Percentiles rank a stretch among this genome's conserved stretches.
phyloP scores from a whole-genome alignment of 2,113 vertebrate genomes.

The Hydrolagus affinis region DNA sequence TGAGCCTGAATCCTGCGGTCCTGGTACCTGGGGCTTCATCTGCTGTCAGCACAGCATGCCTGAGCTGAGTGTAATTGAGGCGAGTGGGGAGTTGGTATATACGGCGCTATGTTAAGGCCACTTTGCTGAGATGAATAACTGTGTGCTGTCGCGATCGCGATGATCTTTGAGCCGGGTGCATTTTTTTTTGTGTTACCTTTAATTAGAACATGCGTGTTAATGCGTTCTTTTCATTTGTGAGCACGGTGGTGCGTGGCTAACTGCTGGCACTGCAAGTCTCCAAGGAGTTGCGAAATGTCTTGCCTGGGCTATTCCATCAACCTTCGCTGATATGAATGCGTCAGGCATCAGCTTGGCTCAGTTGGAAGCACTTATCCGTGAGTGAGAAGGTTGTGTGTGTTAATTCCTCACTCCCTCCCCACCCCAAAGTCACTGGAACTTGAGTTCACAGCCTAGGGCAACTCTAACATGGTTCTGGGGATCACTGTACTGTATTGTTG shows the following conservation, averaged over 20 bases:
- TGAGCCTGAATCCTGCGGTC: not conserved
- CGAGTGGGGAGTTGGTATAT: not conserved
- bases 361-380: too few species aligned
- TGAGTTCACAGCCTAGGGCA: too few species aligned
- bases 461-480: too few species aligned
- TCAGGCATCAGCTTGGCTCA: too few species aligned
- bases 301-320: not conserved
- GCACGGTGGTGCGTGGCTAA: conserved; percentile 13
- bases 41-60: not conserved
- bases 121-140: not conserved
- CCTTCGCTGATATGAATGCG: not conserved
- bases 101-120: not conserved
- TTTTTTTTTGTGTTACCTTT: conserved; percentile 14
- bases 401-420: too few species aligned
- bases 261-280: not conserved
- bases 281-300: not conserved
- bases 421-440: too few species aligned
- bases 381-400: too few species aligned
- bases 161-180: not conserved
- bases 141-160: not conserved
- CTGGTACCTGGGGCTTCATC: not conserved
- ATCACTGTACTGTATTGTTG: too few species aligned
- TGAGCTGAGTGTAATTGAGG: not conserved
- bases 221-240: conserved; percentile 1
- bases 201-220: conserved; percentile 17